Conservation (phyloP, 2,888 invertebrate species). For the Amiota communis region DNA sequence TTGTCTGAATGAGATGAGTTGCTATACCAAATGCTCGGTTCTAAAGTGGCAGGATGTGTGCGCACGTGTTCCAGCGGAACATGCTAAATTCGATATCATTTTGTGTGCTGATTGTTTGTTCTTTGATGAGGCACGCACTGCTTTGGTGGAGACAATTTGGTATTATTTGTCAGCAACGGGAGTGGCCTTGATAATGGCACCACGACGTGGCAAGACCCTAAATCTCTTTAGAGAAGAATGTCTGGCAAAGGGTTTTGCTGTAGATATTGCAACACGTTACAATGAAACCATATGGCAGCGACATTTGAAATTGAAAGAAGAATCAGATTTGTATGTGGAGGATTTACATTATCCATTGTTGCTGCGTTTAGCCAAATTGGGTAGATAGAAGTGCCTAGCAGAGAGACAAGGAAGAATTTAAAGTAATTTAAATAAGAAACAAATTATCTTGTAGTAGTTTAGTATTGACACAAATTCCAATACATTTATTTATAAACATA, state of each 20-base stretch:
- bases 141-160: constrained; percentile 81
- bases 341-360: constrained; percentile 83
- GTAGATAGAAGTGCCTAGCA: constrained; percentile 46
- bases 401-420: not conserved
- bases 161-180: constrained; percentile 78
- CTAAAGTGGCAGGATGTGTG: constrained; percentile 76
- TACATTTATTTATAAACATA: constrained; percentile 27
- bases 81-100: constrained; percentile 79
- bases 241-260: constrained; percentile 76
- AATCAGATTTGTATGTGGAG: constrained; percentile 78
- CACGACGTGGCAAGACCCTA: constrained; percentile 82
- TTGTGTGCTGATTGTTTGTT: constrained; percentile 87
- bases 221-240: constrained; percentile 80
- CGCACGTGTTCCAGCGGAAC: constrained; percentile 64
- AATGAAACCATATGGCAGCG: constrained; percentile 81
- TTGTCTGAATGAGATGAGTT: constrained; percentile 78
- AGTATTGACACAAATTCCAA: constrained; percentile 57
- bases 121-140: constrained; percentile 82
- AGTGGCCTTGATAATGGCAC: constrained; percentile 83
- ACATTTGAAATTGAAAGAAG: constrained; percentile 76
- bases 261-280: constrained; percentile 77
- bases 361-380: constrained; percentile 75
- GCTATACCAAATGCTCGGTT: constrained; percentile 75
- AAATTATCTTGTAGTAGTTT: constrained; percentile 37
- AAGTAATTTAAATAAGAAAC: not conserved